Percentiles rank a stretch among this genome's conserved stretches.
These are phyloP conservation scores for Gymnothorax javanicus DNA, from an alignment of 2,797 vertebrate genomes.

Conservation along the genomic window DNA sequence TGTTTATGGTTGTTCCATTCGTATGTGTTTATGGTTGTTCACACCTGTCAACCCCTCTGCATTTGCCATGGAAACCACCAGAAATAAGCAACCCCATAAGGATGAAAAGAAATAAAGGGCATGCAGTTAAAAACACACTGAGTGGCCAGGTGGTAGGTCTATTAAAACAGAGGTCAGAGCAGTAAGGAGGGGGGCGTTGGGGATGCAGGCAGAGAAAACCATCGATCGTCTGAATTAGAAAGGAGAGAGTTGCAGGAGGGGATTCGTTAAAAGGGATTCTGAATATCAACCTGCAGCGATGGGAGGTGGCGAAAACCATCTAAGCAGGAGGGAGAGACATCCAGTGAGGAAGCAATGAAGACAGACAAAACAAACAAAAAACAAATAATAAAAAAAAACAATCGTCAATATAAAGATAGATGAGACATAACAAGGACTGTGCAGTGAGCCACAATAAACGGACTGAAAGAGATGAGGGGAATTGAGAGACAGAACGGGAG, in stretches of 20 bases:
- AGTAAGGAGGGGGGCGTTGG: not conserved
- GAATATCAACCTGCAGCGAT: not conserved
- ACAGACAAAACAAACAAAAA: not conserved
- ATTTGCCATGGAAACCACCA: not conserved
- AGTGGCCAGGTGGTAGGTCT: not conserved
- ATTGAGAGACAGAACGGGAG: not conserved
- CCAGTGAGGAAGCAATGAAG: not conserved
- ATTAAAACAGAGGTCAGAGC: slow-evolving; percentile 6
- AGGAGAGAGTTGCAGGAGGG: not conserved
- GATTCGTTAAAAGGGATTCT: not conserved
- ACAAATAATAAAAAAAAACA: not conserved
- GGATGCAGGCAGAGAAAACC: not conserved
- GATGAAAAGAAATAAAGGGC: not conserved
- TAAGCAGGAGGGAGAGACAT: not conserved
- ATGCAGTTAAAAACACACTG: not conserved
- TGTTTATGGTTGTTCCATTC: not conserved
- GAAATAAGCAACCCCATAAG: not conserved
- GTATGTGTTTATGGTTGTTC: not conserved
- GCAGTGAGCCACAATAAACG: not conserved
- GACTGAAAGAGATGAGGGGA: not conserved
- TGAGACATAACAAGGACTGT: not conserved
- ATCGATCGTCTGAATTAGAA: not conserved
- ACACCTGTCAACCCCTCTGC: not conserved
- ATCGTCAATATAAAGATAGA: not conserved
- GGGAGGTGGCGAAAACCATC: not conserved